Base-by-base conservation (phyloP, 2,888 invertebrate genomes). In the Harpalus rufipes region DNA sequence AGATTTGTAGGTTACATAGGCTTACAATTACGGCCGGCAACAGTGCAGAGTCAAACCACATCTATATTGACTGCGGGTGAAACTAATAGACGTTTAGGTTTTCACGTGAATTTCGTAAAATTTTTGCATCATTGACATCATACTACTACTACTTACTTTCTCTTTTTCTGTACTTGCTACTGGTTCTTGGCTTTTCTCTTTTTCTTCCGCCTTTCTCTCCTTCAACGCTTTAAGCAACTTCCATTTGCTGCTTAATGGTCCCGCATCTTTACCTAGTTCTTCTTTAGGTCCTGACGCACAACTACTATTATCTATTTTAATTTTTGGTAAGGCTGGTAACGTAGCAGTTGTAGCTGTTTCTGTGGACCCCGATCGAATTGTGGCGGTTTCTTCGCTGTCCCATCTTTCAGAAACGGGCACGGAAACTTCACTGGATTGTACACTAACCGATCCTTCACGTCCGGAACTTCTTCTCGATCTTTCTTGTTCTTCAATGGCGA, bases 121-220 rank as follows among this genome's bases (percentile, higher is more conserved):
- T 89, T 93, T 94, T 91, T 94, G 93, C 93, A 94, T 93, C 92
- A 94, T 93, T 91, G 94, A 93, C 93, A 94, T 93, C 92, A 94
- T 93, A 88, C 94, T 94, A 91, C 94, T 92, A 93, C 94, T 94
- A 92, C 94, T 94, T 91, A 95, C 94, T 92, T 94, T 94, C 87
- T 94, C 94, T 91, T 94, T 94, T 88, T 95, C 94, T 88, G 93
- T 93, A 85, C 92, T 92, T 63, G 92, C 92, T 65, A 94, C 93
- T 56, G 89, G 89, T 85, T 94, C 94, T 82, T 92, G 93, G 79
- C 93, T 93, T 86, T 95, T 94, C 85, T 94, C 95, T 90, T 95
- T 96, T 88, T 97, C 97, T 90, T 97, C 97, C 2, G 97, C 96
- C 91, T 97, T 97, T 86, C 96, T 93, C 88, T 97, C 97, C 90